These are phyloP conservation scores for Macroglossus sobrinus DNA, from an alignment of 2,113 vertebrate species.

Conservation along the genomic window DNA sequence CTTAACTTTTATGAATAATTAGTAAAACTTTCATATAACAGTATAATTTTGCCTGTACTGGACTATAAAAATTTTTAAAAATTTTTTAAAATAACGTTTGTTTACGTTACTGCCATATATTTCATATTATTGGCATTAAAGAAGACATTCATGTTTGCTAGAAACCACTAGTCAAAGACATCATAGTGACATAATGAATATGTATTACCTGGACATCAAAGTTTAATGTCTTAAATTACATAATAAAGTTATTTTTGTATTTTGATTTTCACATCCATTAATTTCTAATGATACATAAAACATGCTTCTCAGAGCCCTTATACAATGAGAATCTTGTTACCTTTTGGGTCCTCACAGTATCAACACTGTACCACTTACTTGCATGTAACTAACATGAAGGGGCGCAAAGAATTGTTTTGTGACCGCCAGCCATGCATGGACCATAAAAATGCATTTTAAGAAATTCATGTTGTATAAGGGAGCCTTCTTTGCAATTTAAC, in stretches of 20 bases:
- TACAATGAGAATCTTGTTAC: constrained; percentile 82
- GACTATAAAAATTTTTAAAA: background rate
- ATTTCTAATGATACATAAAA: constrained; percentile 73
- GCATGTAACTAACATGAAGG: constrained; percentile 18
- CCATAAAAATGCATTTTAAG: constrained; percentile 54
- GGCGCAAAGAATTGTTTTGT: background rate
- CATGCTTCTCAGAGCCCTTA: constrained; percentile 85
- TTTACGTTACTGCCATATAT: background rate
- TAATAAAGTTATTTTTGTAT: constrained; percentile 61
- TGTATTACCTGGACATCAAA: constrained; percentile 61
- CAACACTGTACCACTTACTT: background rate
- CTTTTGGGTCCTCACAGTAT: background rate
- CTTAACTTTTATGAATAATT: background rate
- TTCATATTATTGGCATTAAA: constrained; percentile 45
- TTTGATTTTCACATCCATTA: constrained; percentile 68
- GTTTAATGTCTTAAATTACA: constrained; percentile 51
- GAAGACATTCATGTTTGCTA: constrained; percentile 35
- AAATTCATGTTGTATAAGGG: constrained; percentile 86
- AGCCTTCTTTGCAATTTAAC: constrained; percentile 82
- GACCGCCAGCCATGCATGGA: constrained; percentile 48
- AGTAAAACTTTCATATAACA: background rate
- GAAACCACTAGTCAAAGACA: background rate
- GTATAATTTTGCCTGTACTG: background rate
- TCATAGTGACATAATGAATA: background rate
- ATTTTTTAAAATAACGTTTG: background rate